Evolutionary conservation across 2,797 vertebrate species (phyloP).

Genomic region (Danio aesculapii): DNA sequence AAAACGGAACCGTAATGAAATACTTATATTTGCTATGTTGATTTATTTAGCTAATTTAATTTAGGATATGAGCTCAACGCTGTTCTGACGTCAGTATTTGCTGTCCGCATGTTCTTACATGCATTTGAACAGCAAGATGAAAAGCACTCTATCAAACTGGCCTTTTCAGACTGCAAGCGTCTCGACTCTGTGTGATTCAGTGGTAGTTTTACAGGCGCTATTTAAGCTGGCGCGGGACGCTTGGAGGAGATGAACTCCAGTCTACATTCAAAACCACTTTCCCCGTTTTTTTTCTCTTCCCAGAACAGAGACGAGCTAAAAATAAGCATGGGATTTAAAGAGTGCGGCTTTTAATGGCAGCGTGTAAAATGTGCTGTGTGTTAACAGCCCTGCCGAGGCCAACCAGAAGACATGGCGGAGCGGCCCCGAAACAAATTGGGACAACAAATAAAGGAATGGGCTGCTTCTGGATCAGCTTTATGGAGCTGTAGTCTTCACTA

Average conservation of each 20-base stretch:
- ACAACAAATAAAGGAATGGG: slow-evolving; percentile 73
- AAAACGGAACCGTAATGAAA: too few relatives aligned
- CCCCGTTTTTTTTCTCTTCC: slow-evolving; percentile 50
- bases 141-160: slow-evolving; percentile 60
- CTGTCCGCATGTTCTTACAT: not conserved
- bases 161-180: slow-evolving; percentile 60
- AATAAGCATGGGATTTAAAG: slow-evolving; percentile 76
- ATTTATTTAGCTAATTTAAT: too few relatives aligned
- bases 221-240: slow-evolving; percentile 60
- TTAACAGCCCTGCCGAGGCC: slow-evolving; percentile 80
- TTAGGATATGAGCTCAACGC: not conserved
- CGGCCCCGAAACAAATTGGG: slow-evolving; percentile 78
- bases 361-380: slow-evolving; percentile 79
- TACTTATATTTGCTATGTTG: too few relatives aligned
- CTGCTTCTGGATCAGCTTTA: slow-evolving; percentile 62
- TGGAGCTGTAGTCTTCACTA: slow-evolving; percentile 51
- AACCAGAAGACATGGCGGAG: slow-evolving; percentile 76
- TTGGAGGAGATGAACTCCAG: slow-evolving; percentile 57
- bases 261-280: slow-evolving; percentile 69
- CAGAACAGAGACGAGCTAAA: slow-evolving; percentile 75
- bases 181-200: slow-evolving; percentile 58
- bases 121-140: not conserved
- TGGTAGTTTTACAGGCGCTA: slow-evolving; percentile 60
- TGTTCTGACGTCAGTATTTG: slow-evolving; percentile 8
- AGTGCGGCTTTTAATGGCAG: slow-evolving; percentile 84